Base-by-base conservation (phyloP, 2,113 vertebrate species). In the Nesogale talazaci region DNA sequence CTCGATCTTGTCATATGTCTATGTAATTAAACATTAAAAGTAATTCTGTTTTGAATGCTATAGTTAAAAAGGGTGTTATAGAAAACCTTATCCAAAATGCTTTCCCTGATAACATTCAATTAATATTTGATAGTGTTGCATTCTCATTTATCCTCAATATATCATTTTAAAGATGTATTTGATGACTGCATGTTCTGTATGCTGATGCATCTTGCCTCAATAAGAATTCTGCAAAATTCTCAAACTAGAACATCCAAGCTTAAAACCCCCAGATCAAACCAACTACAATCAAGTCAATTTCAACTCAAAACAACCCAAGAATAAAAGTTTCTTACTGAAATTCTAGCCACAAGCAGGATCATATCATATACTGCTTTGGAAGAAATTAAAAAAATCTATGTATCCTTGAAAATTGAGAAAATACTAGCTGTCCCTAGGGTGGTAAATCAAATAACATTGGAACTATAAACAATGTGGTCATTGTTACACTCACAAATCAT, bases 271-370 rank as follows among this genome's bases (percentile, higher is more conserved):
- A 61, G 22, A 61, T 12, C 59, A 61, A 61, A 61, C 22, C 59
- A 19, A 61, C 59, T 61, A 19, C 59, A 20, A 19, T 61, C 59
- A 20, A 61, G 10, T 20, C 59, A 61, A 61, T 61, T 61, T 19
- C 59, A 20, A 23, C 59, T 22, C 59, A 61, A 20, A 61, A 19
- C 59, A 52, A 12, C 6, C 46, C 46, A 9, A 74, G 2, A 46
- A 67, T 29, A 91, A 29, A 52, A 20, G 2, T 59, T 83, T 89
- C n/a, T 67, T 61, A 89, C 42, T 96, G 78, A 89, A 89, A 96
- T 95, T 93, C 82, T 56, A 78, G 74, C 17, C 67, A 93, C 42
- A 91, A 81, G 61, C 61, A 84, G 89, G 81, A n/a, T 83, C 85
- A 75, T 78, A 78, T 63, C 83, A 91, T 77, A 8, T 61, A 89